Conservation (phyloP, 2,888 invertebrate genomes). For the Julus scandinavius region DNA sequence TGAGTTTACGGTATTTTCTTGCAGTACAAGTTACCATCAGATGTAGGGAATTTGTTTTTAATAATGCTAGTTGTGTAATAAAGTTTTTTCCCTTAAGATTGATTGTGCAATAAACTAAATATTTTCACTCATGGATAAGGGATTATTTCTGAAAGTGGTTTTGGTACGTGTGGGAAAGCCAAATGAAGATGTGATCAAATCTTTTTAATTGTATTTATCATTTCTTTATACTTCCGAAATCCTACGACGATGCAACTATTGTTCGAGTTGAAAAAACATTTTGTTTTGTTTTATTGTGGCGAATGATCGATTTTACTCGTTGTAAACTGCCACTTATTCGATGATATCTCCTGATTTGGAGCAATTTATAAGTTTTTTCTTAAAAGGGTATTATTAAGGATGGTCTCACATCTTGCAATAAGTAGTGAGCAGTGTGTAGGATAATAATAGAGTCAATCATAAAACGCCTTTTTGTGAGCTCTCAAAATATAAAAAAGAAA, state of each 20-base stretch:
- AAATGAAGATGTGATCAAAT: not conserved
- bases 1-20: too few species aligned
- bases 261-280: not conserved
- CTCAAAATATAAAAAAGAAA: too few species aligned
- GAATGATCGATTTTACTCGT: not conserved
- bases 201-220: not conserved
- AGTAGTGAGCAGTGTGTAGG: not conserved
- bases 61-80: too few species aligned
- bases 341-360: not conserved
- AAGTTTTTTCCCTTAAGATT: too few species aligned
- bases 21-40: too few species aligned
- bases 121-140: not conserved
- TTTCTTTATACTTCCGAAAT: not conserved
- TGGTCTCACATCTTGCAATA: not conserved
- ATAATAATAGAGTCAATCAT: not conserved
- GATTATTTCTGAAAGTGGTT: not conserved
- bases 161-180: not conserved
- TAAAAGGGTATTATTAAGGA: constrained; percentile 13
- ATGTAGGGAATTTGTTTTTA: too few species aligned
- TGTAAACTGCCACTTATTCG: not conserved
- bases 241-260: not conserved
- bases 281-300: not conserved
- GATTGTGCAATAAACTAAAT: not conserved
- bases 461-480: not conserved
- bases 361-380: not conserved